These are phyloP conservation scores for Aphelocoma coerulescens DNA, from an alignment of 2,113 vertebrate genomes.

Conservation along the genomic window DNA sequence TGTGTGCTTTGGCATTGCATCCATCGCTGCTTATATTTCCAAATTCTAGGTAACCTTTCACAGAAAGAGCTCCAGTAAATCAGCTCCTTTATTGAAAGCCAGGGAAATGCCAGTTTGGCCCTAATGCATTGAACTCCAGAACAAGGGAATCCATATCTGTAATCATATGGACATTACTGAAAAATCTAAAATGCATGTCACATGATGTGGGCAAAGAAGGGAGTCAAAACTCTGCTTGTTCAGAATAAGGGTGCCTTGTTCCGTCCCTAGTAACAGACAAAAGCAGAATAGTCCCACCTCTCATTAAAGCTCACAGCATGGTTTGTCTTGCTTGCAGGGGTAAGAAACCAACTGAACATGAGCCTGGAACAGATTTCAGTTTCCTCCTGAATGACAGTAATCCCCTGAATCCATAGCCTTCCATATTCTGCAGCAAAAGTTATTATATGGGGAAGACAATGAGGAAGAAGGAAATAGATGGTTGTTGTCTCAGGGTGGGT, in stretches of 20 bases:
- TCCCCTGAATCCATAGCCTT: slow-evolving; percentile 1
- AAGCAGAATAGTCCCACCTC: background rate
- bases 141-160: background rate
- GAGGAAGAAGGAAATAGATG: background rate
- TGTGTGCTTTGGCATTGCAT: background rate
- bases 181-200: background rate
- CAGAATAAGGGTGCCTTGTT: background rate
- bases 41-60: background rate
- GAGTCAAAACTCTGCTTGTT: background rate
- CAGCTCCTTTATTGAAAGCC: background rate
- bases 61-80: background rate
- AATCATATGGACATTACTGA: background rate
- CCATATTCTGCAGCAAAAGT: background rate
- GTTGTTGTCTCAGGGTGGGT: background rate
- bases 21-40: background rate
- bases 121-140: background rate
- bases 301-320: background rate
- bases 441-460: background rate
- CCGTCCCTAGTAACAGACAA: background rate
- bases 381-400: slow-evolving; percentile 71
- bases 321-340: slow-evolving; percentile 67
- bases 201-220: background rate
- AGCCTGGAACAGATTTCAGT: slow-evolving; percentile 82
- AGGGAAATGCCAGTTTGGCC: background rate
- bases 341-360: slow-evolving; percentile 74